Evolutionary conservation across 2,797 vertebrate species (phyloP).

Genomic region (Oreonectes daqikongensis): DNA sequence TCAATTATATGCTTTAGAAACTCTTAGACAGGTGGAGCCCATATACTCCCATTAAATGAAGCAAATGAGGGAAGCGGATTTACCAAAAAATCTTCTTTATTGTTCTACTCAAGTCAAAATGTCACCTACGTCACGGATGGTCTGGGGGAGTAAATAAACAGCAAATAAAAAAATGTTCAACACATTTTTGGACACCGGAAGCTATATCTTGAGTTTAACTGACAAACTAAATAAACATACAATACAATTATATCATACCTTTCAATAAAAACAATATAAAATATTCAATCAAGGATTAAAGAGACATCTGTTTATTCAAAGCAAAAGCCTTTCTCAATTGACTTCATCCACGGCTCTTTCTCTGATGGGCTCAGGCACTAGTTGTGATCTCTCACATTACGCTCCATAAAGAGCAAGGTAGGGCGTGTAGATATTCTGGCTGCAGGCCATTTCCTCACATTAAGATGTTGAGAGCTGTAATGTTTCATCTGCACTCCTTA

Average conservation of each 20-base stretch:
- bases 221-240: background rate
- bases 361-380: constrained; percentile 34
- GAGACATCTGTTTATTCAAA: background rate
- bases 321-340: constrained; percentile 6
- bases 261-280: background rate
- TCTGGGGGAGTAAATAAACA: too few relatives aligned
- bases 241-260: background rate
- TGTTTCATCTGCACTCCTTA: constrained; percentile 44
- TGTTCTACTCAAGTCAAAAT: too few relatives aligned
- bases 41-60: too few relatives aligned
- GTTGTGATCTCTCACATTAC: constrained; percentile 48
- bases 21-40: too few relatives aligned
- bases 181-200: background rate
- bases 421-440: constrained; percentile 37
- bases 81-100: too few relatives aligned
- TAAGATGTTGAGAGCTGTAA: constrained; percentile 43
- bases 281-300: background rate
- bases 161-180: too few relatives aligned
- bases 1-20: too few relatives aligned
- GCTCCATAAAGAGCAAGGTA: constrained; percentile 38
- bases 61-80: too few relatives aligned
- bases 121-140: too few relatives aligned
- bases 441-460: constrained; percentile 43
- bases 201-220: background rate
- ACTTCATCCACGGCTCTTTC: constrained; percentile 11